Percentiles rank a stretch among this genome's conserved stretches.
Evolutionary conservation across 92 coral and sea anemone genomes (phyloP).

Genomic region (Siderastrea siderea): DNA sequence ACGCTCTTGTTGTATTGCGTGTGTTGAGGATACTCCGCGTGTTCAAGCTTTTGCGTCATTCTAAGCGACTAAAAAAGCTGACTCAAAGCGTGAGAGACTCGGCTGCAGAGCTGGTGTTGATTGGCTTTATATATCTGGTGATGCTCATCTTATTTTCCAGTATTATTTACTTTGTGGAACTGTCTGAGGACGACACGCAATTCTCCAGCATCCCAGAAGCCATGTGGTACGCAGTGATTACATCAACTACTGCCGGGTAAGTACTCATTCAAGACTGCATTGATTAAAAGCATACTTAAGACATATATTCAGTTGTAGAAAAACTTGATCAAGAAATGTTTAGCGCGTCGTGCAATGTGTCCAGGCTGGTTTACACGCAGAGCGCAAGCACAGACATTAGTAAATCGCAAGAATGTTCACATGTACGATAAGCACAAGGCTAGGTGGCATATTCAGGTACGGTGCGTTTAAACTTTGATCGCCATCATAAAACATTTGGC

Average conservation of each 20-base stretch:
- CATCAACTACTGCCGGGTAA: conserved; percentile 91
- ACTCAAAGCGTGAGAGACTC: conserved; percentile 76
- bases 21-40: conserved; percentile 83
- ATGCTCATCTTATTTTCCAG: conserved; percentile 83
- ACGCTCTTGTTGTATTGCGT: conserved; percentile 74
- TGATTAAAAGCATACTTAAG: no score
- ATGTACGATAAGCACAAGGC: no score
- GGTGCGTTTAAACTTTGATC: no score
- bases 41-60: conserved; percentile 82
- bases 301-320: no score
- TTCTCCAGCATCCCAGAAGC: conserved; percentile 90
- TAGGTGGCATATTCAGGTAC: no score
- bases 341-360: no score
- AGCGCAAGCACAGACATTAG: no score
- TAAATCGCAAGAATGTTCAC: no score
- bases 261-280: background rate
- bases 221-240: conserved; percentile 94
- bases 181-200: conserved; percentile 59
- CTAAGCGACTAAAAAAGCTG: conserved; percentile 74
- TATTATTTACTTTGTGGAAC: conserved; percentile 83
- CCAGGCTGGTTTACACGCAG: no score
- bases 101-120: conserved; percentile 81
- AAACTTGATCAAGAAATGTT: no score
- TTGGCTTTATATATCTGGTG: conserved; percentile 74
- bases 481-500: no score